A percentile compares a stretch with the other conserved stretches of the same genome.
phyloP scores from a whole-genome alignment of 1,140 invertebrate genomes.

The Helicorthomorpha holstii region DNA sequence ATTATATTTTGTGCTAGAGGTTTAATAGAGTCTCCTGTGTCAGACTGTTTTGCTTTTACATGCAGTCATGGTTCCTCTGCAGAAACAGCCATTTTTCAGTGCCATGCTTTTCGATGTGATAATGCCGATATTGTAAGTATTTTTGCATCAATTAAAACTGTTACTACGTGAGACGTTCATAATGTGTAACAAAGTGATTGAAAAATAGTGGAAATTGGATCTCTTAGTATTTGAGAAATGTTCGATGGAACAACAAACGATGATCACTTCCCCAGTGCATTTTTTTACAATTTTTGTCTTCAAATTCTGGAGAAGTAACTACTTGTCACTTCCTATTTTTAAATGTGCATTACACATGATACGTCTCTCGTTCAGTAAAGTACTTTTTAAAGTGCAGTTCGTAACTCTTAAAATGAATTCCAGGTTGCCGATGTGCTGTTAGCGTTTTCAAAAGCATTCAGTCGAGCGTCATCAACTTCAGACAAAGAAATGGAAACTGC shows the following conservation, averaged over 20 bases:
- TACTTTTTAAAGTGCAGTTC: neutral
- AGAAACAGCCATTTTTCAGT: constrained; percentile 81
- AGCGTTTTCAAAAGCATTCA: constrained; percentile 28
- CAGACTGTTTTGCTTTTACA: constrained; percentile 91
- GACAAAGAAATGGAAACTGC: constrained; percentile 24
- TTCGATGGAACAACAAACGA: too few relatives aligned
- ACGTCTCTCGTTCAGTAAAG: neutral
- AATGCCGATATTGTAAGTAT: constrained; percentile 90
- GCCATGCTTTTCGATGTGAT: constrained; percentile 91
- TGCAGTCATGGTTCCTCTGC: constrained; percentile 76
- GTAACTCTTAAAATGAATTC: neutral
- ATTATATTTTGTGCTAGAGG: constrained; percentile 92
- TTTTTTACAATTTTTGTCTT: too few relatives aligned
- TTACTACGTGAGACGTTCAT: too few relatives aligned
- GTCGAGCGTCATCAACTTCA: constrained; percentile 14
- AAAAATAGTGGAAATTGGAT: too few relatives aligned
- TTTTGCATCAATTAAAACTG: too few relatives aligned
- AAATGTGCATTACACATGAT: neutral
- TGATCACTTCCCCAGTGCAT: too few relatives aligned
- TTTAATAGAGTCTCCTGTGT: constrained; percentile 57
- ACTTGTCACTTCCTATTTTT: neutral
- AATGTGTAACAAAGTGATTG: too few relatives aligned
- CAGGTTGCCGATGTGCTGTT: constrained; percentile 29
- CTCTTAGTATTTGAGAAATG: too few relatives aligned
- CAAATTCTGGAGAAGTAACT: too few relatives aligned